A percentile compares a stretch with the other conserved stretches of the same genome.
Evolutionary conservation across 1,140 invertebrate genomes (phyloP).

Genomic region (Drosophila biarmipes): DNA sequence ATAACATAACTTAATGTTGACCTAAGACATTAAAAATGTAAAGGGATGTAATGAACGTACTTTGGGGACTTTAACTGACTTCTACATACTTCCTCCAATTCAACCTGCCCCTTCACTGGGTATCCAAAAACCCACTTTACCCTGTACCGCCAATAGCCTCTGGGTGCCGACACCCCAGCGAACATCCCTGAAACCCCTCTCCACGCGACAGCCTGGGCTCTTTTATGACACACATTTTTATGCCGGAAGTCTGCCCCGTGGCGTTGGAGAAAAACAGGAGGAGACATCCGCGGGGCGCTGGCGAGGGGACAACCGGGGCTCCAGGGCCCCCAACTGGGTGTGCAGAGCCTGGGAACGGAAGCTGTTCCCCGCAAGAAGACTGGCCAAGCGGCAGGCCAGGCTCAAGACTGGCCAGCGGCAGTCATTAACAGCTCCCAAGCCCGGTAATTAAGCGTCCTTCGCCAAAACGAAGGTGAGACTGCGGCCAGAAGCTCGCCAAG

Average conservation of each 20-base stretch:
- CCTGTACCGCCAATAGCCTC: not conserved
- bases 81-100: not conserved
- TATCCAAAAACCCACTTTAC: not conserved
- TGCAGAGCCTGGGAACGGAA: slow-evolving; percentile 70
- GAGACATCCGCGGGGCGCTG: slow-evolving; percentile 1
- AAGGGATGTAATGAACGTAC: too few relatives aligned
- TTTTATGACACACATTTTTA: slow-evolving; percentile 74
- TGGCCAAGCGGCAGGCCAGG: slow-evolving; percentile 6
- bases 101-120: not conserved
- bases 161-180: slow-evolving; percentile 7
- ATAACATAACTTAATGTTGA: too few relatives aligned
- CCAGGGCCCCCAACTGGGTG: slow-evolving; percentile 22
- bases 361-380: slow-evolving; percentile 41
- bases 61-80: too few relatives aligned
- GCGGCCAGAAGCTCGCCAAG: not conserved
- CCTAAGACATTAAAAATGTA: too few relatives aligned
- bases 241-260: slow-evolving; percentile 74
- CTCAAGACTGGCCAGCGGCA: slow-evolving; percentile 36
- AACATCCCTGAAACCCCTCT: not conserved
- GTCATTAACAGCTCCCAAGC: slow-evolving; percentile 64
- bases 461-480: slow-evolving; percentile 12
- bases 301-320: not conserved
- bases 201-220: slow-evolving; percentile 5
- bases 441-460: slow-evolving; percentile 63
- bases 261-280: slow-evolving; percentile 37